phyloP scores from a whole-genome alignment of 2,888 invertebrate species.

The Brachycybe producta region DNA sequence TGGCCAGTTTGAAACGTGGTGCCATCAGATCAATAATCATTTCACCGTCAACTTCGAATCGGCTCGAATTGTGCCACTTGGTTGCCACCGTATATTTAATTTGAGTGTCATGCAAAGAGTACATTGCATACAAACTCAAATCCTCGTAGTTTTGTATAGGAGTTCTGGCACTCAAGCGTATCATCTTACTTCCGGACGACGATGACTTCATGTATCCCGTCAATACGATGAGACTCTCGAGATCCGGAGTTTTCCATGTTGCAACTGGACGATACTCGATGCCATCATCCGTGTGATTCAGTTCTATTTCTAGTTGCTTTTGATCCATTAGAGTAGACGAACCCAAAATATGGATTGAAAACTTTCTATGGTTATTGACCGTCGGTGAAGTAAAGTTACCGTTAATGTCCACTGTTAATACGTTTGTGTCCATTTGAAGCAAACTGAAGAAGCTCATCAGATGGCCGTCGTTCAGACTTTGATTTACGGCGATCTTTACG shows the following conservation, averaged over 20 bases:
- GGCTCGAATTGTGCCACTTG: background rate
- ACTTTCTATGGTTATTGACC: background rate
- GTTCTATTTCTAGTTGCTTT: background rate
- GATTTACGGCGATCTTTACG: slow-evolving; percentile 5
- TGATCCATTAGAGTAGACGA: slow-evolving; percentile 8
- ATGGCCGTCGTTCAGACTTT: background rate
- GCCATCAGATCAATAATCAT: slow-evolving; percentile 10
- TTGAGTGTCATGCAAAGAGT: background rate
- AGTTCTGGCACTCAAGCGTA: background rate
- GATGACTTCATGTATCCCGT: background rate
- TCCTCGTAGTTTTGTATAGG: background rate
- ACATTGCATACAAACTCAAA: slow-evolving; percentile 4
- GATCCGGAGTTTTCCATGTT: slow-evolving; percentile 1
- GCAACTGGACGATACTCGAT: background rate
- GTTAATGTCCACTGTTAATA: background rate
- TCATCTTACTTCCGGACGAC: slow-evolving; percentile 7
- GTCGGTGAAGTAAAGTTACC: background rate
- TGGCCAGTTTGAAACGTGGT: slow-evolving; percentile 3
- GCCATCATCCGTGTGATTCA: slow-evolving; percentile 8
- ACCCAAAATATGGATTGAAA: background rate
- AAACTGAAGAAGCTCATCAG: no score
- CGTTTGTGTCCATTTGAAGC: background rate
- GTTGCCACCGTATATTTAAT: slow-evolving; percentile 5
- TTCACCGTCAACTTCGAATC: slow-evolving; percentile 4
- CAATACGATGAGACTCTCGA: background rate